Evolutionary conservation across 2,797 vertebrate genomes (phyloP).

Genomic region (Alauda arvensis): DNA sequence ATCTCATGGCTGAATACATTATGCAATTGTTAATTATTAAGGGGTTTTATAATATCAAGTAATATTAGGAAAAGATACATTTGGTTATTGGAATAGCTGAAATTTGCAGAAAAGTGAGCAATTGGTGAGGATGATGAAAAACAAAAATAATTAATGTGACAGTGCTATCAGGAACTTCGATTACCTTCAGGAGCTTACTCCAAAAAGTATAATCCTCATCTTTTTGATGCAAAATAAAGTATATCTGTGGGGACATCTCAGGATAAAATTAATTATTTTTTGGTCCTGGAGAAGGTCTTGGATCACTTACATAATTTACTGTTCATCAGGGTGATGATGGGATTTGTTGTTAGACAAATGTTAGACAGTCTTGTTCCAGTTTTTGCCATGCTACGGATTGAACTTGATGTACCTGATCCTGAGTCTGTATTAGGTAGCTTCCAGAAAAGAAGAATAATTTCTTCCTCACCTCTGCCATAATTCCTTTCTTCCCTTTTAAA

Average conservation of each 20-base stretch:
- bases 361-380: background rate
- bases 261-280: background rate
- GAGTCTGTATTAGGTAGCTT: background rate
- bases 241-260: background rate
- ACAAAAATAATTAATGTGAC: background rate
- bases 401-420: background rate
- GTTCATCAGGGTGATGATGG: background rate
- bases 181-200: background rate
- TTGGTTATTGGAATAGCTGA: background rate
- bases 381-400: background rate
- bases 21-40: background rate
- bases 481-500: background rate
- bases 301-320: background rate
- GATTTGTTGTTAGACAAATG: background rate
- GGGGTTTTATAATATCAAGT: background rate
- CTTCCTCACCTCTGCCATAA: background rate
- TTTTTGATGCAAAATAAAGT: background rate
- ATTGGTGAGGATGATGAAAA: background rate
- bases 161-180: background rate
- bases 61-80: background rate
- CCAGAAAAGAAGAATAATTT: background rate
- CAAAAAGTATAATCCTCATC: background rate
- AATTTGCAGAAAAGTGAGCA: background rate
- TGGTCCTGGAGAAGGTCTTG: background rate
- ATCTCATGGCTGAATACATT: background rate